These are phyloP conservation scores for Cylindroiulus punctatus DNA, from an alignment of 2,888 invertebrate species.

Conservation along the genomic window DNA sequence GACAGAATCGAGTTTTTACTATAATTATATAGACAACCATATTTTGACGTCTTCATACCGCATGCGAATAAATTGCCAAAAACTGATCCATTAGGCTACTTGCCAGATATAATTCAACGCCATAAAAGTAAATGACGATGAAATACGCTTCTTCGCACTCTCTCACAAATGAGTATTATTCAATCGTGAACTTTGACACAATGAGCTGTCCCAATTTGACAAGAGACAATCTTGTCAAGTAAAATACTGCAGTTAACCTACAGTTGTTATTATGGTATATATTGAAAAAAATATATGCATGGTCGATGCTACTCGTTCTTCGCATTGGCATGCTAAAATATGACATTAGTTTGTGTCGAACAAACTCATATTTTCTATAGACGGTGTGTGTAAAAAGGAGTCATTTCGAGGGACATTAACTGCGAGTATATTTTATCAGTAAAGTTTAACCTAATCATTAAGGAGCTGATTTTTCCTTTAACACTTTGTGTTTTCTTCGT, in stretches of 20 bases:
- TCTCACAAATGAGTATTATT: background rate
- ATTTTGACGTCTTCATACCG: constrained; percentile 19
- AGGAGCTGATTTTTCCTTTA: background rate
- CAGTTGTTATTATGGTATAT: too few species aligned
- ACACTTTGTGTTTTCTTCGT: background rate
- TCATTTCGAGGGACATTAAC: too few species aligned
- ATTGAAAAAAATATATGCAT: too few species aligned
- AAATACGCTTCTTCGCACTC: background rate
- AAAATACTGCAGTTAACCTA: too few species aligned
- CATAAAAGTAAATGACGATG: constrained; percentile 35
- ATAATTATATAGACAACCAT: background rate
- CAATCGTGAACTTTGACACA: constrained; percentile 20
- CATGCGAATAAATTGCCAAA: background rate
- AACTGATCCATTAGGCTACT: constrained; percentile 42
- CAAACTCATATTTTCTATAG: too few species aligned
- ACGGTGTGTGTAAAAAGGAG: too few species aligned
- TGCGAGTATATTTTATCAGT: too few species aligned
- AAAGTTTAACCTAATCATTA: background rate
- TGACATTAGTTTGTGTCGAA: too few species aligned
- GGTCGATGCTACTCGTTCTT: too few species aligned
- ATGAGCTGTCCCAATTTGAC: background rate
- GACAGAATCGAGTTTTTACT: constrained; percentile 20
- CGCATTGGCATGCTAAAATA: too few species aligned
- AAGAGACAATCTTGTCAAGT: too few species aligned
- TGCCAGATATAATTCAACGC: constrained; percentile 36